These are phyloP conservation scores for Noctilio leporinus DNA, from an alignment of 2,113 vertebrate genomes.

Conservation along the genomic window DNA sequence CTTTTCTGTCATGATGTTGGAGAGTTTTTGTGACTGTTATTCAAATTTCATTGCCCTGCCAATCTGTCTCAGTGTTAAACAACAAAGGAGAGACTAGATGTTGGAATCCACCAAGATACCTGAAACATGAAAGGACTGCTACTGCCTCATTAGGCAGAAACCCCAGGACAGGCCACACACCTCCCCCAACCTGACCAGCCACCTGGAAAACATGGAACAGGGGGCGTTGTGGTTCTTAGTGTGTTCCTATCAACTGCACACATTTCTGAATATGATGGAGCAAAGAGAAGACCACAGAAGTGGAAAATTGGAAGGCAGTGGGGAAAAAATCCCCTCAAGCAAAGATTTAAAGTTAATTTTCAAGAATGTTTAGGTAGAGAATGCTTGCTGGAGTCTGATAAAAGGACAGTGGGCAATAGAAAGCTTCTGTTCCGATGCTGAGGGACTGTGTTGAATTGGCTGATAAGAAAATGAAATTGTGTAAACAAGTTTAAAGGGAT, in stretches of 20 bases:
- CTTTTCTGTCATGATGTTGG: slow-evolving; percentile 71
- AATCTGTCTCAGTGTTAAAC: slow-evolving; percentile 56
- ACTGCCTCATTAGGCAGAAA: slow-evolving; percentile 54
- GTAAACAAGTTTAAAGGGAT: slow-evolving; percentile 45
- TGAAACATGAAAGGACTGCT: slow-evolving; percentile 52
- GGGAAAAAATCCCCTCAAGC: slow-evolving; percentile 44
- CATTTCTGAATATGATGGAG: slow-evolving; percentile 49
- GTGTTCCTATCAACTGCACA: slow-evolving; percentile 74
- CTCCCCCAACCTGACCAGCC: slow-evolving; percentile 30
- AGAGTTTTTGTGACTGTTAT: slow-evolving; percentile 68
- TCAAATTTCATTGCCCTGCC: slow-evolving; percentile 73
- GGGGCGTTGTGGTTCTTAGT: slow-evolving; percentile 47
- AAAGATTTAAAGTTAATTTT: slow-evolving; percentile 66
- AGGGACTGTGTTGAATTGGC: slow-evolving; percentile 49
- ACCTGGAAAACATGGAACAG: slow-evolving; percentile 61
- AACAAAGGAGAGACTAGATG: slow-evolving; percentile 56
- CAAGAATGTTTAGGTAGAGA: slow-evolving; percentile 48
- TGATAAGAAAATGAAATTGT: slow-evolving; percentile 65
- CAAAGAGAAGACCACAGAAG: slow-evolving; percentile 65
- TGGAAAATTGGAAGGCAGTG: slow-evolving; percentile 62
- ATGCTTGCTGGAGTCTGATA: slow-evolving; percentile 55
- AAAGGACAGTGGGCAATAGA: slow-evolving; percentile 33
- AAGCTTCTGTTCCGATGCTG: slow-evolving; percentile 8
- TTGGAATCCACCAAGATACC: slow-evolving; percentile 13
- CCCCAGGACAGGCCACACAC: slow-evolving; percentile 17